Conservation (phyloP, 2,113 vertebrate genomes). For the Albula glossodonta region DNA sequence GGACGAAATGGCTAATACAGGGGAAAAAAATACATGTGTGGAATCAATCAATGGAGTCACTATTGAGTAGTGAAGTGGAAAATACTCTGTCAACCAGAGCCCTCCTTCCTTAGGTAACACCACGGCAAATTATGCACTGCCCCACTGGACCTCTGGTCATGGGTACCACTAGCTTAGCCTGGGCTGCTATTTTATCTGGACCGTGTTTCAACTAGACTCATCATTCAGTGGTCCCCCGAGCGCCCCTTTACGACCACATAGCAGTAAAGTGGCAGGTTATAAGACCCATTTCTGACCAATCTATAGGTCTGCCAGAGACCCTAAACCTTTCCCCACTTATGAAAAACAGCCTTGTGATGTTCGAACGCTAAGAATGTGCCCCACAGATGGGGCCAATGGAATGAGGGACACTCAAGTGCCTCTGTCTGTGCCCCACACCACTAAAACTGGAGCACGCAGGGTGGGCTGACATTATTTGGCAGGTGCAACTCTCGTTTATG, state of each 20-base stretch:
- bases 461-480: slow-evolving; percentile 57
- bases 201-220: too few species aligned
- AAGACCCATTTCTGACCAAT: background rate
- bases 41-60: too few species aligned
- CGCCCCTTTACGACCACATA: background rate
- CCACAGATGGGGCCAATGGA: background rate
- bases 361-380: background rate
- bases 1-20: too few species aligned
- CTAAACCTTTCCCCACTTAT: background rate
- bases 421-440: slow-evolving; percentile 40
- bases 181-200: too few species aligned
- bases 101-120: too few species aligned
- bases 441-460: slow-evolving; percentile 52
- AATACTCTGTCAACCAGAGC: too few species aligned
- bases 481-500: slow-evolving; percentile 60
- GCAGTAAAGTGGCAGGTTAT: background rate
- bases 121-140: too few species aligned
- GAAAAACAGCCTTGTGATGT: background rate
- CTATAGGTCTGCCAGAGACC: background rate
- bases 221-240: too few species aligned
- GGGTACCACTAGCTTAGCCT: too few species aligned
- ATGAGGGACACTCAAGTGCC: background rate
- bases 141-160: too few species aligned
- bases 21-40: too few species aligned
- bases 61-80: too few species aligned